Evolutionary conservation across 2,797 vertebrate genomes (phyloP), one percentile per base, ranked within the genome.

Genomic region (Galago senegalensis): DNA sequence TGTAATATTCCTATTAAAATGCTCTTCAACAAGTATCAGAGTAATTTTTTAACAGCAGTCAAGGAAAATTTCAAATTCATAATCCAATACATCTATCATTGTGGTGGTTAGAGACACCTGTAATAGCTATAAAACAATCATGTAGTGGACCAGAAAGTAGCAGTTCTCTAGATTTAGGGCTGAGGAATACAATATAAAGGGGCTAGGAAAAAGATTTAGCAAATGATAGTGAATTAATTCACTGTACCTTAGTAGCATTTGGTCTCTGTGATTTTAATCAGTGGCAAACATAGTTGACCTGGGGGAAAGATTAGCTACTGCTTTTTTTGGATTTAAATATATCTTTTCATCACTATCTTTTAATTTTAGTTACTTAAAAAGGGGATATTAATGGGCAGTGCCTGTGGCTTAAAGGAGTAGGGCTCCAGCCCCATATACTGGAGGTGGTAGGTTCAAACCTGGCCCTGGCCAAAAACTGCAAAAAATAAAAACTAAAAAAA

Each of bases 181-280:
- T 23, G 25, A 91, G 83, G 58, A 58, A 37, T 20, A 60, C 27
- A 76, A 46, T 23, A 3, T 63, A 27, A 85, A 53, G 73, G 77
- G 65, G 17, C 34, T 31, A 9, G 49, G n/a, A 70, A 56, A 61
- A 70, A 65, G 63, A 83, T 34, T 60, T 87, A 53, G 75, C 67
- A 27, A 25, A 65, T 75, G n/a, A 23, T 10, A 4, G 25, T 70
- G 58, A 37, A 53, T 53, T 46, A 12, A 87, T 16, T 56, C 31
- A 27, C 40, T 84, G 29, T 85, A 40, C 29, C 67, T 65, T 76
- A 31, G n/a, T 43, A 69, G 16, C 31, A 7, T 49, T 40, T 49
- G 56, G 18, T 87, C 80, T 76, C 72, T 80, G 31, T 93, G 91
- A 40, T 82, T 76, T 65, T 86, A 70, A 43, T 89, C 65, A 46